phyloP scores from a whole-genome alignment of 2,113 vertebrate genomes.

The Saccopteryx bilineata region DNA sequence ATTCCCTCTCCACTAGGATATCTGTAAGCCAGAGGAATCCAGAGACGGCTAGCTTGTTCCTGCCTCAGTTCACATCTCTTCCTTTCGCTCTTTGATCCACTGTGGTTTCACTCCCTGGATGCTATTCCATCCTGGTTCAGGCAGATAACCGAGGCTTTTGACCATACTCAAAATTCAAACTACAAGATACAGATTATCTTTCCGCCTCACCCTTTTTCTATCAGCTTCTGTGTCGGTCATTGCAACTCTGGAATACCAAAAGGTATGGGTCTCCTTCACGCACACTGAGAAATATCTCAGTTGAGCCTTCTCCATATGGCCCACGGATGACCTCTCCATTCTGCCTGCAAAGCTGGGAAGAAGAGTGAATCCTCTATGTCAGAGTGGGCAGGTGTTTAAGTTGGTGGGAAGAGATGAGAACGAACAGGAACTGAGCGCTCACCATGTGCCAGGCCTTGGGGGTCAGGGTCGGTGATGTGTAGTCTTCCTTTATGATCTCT shows the following conservation, averaged over 20 bases:
- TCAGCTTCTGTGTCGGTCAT: neutral
- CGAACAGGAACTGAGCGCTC: too few relatives aligned
- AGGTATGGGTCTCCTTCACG: neutral
- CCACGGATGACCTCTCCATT: accelerated
- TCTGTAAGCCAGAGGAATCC: neutral
- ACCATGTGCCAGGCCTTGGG: neutral
- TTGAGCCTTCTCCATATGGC: neutral
- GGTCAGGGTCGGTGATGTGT: neutral
- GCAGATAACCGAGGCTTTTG: neutral
- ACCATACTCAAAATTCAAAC: neutral
- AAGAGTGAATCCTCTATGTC: neutral
- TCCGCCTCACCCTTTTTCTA: neutral
- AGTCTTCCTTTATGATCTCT: neutral
- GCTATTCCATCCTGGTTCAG: neutral
- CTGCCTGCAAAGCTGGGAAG: neutral
- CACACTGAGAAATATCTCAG: neutral
- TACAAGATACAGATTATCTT: neutral
- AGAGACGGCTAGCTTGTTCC: neutral
- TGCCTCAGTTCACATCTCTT: neutral
- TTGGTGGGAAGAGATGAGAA: neutral
- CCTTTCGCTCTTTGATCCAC: neutral
- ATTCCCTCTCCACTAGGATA: neutral
- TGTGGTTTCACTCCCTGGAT: neutral
- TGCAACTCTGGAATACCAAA: neutral
- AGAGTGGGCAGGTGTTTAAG: neutral